Conservation (phyloP, 2,888 invertebrate species). For the Campoplex capitator region DNA sequence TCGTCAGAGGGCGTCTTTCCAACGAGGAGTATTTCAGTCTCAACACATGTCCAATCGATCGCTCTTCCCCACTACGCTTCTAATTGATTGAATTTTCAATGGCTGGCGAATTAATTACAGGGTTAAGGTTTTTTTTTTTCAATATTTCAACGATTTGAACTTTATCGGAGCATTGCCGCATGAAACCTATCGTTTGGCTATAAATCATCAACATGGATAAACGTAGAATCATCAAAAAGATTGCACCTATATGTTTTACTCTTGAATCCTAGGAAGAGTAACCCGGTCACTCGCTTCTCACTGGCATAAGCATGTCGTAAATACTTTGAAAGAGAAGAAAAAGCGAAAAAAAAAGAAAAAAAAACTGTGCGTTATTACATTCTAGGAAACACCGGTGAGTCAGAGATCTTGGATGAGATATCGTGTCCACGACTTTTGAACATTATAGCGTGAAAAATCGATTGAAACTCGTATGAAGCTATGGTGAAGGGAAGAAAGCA, state of each 20-base stretch:
- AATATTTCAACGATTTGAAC: background rate
- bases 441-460: background rate
- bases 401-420: constrained; percentile 30
- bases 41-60: background rate
- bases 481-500: background rate
- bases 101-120: background rate
- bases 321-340: background rate
- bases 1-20: background rate
- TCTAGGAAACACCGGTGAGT: constrained; percentile 28
- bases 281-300: background rate
- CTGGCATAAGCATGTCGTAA: background rate
- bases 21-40: background rate
- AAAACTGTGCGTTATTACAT: constrained; percentile 10
- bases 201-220: too few relatives aligned
- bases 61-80: background rate
- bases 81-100: background rate
- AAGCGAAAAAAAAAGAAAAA: background rate
- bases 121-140: too few relatives aligned
- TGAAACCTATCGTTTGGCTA: background rate
- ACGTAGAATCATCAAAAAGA: background rate
- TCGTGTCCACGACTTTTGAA: background rate
- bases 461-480: background rate
- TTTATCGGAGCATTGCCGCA: background rate
- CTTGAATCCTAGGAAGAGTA: background rate
- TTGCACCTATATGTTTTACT: background rate